Evolutionary conservation across 2,888 invertebrate genomes (phyloP).

Genomic region (Tetheella fluctuosa): DNA sequence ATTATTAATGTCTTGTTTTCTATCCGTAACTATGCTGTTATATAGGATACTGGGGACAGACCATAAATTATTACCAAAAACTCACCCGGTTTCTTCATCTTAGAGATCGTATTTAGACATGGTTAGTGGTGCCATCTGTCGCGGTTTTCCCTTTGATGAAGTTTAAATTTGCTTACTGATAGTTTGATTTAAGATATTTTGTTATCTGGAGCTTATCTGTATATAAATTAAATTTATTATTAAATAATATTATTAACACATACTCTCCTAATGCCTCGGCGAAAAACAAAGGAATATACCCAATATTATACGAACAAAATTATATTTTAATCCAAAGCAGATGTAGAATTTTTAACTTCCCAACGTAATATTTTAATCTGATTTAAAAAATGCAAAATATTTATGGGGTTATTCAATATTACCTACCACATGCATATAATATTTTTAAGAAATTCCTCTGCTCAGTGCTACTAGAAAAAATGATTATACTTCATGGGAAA

Average conservation of each 20-base stretch:
- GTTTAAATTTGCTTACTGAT: background rate
- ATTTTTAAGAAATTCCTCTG: no score
- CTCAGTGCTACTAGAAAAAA: no score
- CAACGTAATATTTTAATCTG: constrained; percentile 1
- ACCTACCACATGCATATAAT: no score
- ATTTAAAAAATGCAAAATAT: background rate
- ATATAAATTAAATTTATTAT: background rate
- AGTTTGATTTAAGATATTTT: constrained; percentile 3
- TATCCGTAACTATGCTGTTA: constrained; percentile 22
- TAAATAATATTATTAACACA: background rate
- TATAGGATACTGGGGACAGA: constrained; percentile 25
- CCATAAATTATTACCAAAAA: constrained; percentile 20
- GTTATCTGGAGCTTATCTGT: background rate
- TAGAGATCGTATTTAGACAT: constrained; percentile 3
- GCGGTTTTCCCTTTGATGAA: constrained; percentile 9
- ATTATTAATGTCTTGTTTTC: constrained; percentile 41
- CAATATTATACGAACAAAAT: background rate
- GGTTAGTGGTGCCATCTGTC: constrained; percentile 1
- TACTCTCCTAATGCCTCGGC: background rate
- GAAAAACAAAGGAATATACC: background rate
- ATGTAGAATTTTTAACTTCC: background rate
- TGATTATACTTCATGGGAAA: no score
- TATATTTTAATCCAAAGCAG: background rate
- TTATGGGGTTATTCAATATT: no score
- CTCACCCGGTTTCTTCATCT: constrained; percentile 13